Percentiles rank a stretch among this genome's conserved stretches.
Evolutionary conservation across 2,113 vertebrate species (phyloP).

Genomic region (Shinisaurus crocodilurus): DNA sequence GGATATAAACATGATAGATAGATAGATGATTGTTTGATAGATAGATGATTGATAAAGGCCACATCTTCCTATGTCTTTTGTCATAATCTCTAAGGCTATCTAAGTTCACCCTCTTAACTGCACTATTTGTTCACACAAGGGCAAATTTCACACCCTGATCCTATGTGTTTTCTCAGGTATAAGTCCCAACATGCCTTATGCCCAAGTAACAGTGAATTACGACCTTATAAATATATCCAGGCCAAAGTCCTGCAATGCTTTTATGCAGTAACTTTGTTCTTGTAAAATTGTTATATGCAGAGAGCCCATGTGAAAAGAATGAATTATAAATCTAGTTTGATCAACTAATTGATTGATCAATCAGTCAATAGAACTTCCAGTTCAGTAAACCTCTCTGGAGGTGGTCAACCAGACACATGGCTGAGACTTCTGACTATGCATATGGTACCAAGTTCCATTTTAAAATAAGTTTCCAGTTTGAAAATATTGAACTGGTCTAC

Average conservation of each 20-base stretch:
- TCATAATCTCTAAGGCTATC: background rate
- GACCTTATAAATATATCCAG: background rate
- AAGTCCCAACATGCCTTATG: background rate
- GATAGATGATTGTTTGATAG: too few relatives aligned
- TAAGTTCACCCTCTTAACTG: background rate
- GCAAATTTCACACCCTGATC: too few relatives aligned
- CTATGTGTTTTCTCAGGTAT: too few relatives aligned
- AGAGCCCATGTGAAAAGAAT: background rate
- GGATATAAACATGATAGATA: too few relatives aligned
- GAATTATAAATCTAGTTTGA: background rate
- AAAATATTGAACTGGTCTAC: background rate
- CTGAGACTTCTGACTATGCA: background rate
- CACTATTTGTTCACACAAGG: too few relatives aligned
- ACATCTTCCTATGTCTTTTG: background rate
- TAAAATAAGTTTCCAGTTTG: background rate
- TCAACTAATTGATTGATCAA: background rate
- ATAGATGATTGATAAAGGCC: too few relatives aligned
- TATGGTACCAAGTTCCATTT: background rate
- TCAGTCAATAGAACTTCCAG: background rate
- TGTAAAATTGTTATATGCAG: background rate
- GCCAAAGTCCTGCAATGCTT: background rate
- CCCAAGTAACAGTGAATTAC: background rate
- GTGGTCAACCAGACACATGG: background rate
- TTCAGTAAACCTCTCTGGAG: background rate
- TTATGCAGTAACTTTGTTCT: background rate